Evolutionary conservation across 1,140 invertebrate genomes (phyloP), one percentile per base, ranked within the genome.

Genomic region (Nautilus pompilius): DNA sequence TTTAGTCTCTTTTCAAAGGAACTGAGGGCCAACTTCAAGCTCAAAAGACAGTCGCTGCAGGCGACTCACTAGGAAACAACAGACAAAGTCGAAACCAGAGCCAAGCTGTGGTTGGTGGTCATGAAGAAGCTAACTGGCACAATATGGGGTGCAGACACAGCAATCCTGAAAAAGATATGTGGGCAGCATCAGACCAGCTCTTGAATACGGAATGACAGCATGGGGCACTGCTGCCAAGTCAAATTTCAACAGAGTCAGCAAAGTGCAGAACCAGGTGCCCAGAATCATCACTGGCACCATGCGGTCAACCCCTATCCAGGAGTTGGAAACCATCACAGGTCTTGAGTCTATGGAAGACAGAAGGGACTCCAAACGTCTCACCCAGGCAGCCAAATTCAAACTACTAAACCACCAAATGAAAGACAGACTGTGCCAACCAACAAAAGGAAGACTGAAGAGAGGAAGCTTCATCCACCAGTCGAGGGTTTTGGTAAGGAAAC

Each of bases 111-210:
- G 36, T 46, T 32, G 30, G 48, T 45, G 29, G 13, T 55, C 29
- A 34, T 63, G 36, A 63, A 57, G 36, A 63, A 63, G 41, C 53
- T 63, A 20, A 55, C 62, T 30, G 36, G 62, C 13, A 63, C 55
- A 29, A 63, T 26, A 22, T 63, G 62, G 62, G 55, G 24, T 15
- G 33, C 58, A 28, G 53, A 63, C n/a, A 15, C 2, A 55, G 49
- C 32, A 17, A 41, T 63, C 34, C 62, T 63, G 13, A 15, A n/a
- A 17, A 30, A 48, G 36, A 45, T 63, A 63, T 32, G 51, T 28
- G 4, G 53, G 62, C 54, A 56, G 54, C 4, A 41, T 63, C 24
- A 45, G 62, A 24, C 55, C 54, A 22, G 51, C 53, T 36, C 36
- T 46, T 33, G 55, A 63, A 30, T 63, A 63, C 29, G 62, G 54